Conservation (phyloP, 1,140 invertebrate genomes). For the Drosophila mauritiana region DNA sequence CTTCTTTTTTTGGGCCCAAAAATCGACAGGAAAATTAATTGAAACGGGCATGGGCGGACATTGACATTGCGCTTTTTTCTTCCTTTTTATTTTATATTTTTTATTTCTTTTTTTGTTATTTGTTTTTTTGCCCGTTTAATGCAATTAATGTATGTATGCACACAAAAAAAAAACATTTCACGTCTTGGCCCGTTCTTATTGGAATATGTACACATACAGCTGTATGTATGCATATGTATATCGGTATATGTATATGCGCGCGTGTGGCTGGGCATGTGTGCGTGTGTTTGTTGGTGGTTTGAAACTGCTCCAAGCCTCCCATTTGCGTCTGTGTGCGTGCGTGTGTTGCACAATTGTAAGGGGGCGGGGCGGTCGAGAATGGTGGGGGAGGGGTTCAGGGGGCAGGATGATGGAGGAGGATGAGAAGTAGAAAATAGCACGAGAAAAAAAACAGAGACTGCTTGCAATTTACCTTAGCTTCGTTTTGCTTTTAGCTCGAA, state of each 20-base stretch:
- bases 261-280: conserved; percentile 42
- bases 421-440: conserved; percentile 36
- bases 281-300: conserved; percentile 67
- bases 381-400: background rate
- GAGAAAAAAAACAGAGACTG: conserved; percentile 43
- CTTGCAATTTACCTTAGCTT: conserved; percentile 74
- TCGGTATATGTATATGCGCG: conserved; percentile 34
- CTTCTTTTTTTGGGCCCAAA: conserved; percentile 23
- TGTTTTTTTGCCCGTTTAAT: conserved; percentile 26
- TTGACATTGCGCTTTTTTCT: conserved; percentile 7
- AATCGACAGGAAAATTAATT: conserved; percentile 33
- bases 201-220: conserved; percentile 54
- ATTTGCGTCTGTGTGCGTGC: conserved; percentile 38
- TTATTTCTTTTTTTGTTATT: background rate
- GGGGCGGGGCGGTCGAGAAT: conserved; percentile 10
- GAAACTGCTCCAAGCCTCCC: conserved; percentile 60
- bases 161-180: conserved; percentile 62
- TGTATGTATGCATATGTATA: conserved; percentile 50
- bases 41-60: conserved; percentile 12
- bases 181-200: conserved; percentile 61
- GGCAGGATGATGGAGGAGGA: background rate
- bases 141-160: conserved; percentile 50
- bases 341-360: conserved; percentile 58
- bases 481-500: conserved; percentile 21
- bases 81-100: background rate